Evolutionary conservation across 35 echinoderm and acorn worm species (phyloP), one percentile per base, ranked within the genome.

Genomic region (Ophioderma brevispina): DNA sequence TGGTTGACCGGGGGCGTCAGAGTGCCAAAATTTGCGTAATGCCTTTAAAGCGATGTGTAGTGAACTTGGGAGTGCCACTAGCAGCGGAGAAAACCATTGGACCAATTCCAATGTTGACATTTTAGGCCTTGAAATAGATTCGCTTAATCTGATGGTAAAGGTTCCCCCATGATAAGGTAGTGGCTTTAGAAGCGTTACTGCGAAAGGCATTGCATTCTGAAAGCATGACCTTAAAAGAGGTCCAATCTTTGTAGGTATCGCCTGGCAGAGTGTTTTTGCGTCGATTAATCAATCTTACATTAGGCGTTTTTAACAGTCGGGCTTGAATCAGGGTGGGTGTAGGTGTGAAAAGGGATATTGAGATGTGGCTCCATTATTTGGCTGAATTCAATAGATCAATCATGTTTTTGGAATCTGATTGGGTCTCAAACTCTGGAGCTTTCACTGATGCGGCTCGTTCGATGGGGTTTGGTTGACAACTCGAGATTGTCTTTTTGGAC

Each of bases 21-120:
- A 77, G 18, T 91, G 82, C 55, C 28, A 36, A 23, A 33, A 28
- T 13, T 17, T 85, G 10, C 35, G 78, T 32, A 3, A 31, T 21
- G 19, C 55, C 17, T 91, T 91, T 90, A 13, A 35, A 14, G 50
- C 3, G 4, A 35, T 90, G 39, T 90, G 81, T 55, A 77, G 52
- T 38, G 17, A 70, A 32, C 49, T 87, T 92, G 37, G 90, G 90
- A 13, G 83, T 92, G 1, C 90, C 90, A 34, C 30, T 92, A 13
- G 90, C 90, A 2, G 1, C 3, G 10, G 90, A 92, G 35, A 92
- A 92, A 50, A 86, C 83, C 3, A 49, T 31, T 35, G 82, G 90
- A 13, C 90, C 90, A 28, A 41, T 19, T 2, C 13, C 76, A 0
- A 39, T 1, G 23, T 40, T 89, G 30, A 81, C 76, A 32, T 89